A percentile compares a stretch with the other conserved stretches of the same genome.
These are phyloP conservation scores for Scolopax rusticola DNA, from an alignment of 2,797 vertebrate species.

Conservation along the genomic window DNA sequence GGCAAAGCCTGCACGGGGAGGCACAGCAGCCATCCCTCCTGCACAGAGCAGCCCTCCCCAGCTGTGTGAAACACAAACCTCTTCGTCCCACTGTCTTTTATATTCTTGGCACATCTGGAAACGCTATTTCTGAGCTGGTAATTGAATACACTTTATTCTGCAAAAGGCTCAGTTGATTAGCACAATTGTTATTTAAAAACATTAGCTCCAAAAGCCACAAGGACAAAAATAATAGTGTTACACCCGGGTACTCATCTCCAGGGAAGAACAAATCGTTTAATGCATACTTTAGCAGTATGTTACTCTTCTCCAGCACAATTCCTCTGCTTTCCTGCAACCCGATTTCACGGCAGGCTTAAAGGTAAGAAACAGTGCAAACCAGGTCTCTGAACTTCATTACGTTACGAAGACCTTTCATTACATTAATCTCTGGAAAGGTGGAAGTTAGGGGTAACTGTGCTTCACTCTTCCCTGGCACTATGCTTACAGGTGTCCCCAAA, in stretches of 20 bases:
- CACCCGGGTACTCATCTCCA: not conserved
- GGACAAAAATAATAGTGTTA: constrained; percentile 11
- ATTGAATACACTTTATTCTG: constrained; percentile 28
- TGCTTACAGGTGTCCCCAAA: not conserved
- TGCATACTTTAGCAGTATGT: not conserved
- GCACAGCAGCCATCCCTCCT: not conserved
- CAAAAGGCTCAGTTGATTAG: not conserved
- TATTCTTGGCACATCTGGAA: not conserved
- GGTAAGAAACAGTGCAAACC: not conserved
- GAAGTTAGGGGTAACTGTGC: not conserved
- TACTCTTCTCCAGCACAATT: not conserved
- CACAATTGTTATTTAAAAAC: not conserved
- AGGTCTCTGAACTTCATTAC: not conserved
- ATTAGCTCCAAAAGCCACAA: not conserved
- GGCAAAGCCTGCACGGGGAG: not conserved
- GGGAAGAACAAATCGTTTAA: not conserved
- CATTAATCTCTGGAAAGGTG: not conserved
- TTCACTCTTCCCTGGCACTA: not conserved
- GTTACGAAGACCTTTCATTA: not conserved
- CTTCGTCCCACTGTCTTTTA: not conserved
- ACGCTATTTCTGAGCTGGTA: not conserved
- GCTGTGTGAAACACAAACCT: not conserved
- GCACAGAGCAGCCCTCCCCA: not conserved
- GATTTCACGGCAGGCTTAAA: not conserved
- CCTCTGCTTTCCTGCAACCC: not conserved